Conservation (phyloP, 1,140 invertebrate species). For the Drosophila oshimai region DNA sequence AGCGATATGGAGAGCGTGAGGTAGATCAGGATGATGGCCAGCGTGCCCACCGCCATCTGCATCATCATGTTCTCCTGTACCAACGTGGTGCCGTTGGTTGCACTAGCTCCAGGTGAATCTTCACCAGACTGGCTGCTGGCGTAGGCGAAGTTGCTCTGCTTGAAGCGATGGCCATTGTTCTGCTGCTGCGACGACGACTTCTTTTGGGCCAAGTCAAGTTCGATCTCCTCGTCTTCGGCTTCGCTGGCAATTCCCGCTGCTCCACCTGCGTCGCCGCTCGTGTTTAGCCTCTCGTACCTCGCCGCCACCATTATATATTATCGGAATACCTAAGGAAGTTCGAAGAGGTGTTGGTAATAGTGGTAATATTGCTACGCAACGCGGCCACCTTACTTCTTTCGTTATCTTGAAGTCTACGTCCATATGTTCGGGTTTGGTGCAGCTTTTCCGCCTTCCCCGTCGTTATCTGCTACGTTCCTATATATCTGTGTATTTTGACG, state of each 20-base stretch:
- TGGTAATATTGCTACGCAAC: conserved; percentile 3
- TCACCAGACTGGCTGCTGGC: conserved; percentile 21
- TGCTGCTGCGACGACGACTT: conserved; percentile 1
- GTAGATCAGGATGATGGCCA: conserved; percentile 89
- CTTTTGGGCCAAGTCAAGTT: conserved; percentile 46
- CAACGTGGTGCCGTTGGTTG: conserved; percentile 29
- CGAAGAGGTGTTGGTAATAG: background rate
- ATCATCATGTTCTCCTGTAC: conserved; percentile 52
- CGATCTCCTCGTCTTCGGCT: conserved; percentile 64
- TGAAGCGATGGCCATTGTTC: conserved; percentile 13
- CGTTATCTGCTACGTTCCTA: background rate
- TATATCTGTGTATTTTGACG: conserved; percentile 8
- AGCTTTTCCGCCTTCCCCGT: background rate
- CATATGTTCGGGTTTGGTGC: conserved; percentile 24
- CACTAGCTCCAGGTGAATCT: background rate
- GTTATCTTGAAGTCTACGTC: conserved; percentile 33
- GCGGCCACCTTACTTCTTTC: conserved; percentile 21
- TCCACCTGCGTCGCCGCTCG: conserved; percentile 9
- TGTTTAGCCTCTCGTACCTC: conserved; percentile 65
- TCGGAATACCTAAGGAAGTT: background rate
- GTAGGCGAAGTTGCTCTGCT: conserved; percentile 60
- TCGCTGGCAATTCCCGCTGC: conserved; percentile 26
- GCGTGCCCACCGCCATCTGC: conserved; percentile 77
- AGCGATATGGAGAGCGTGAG: conserved; percentile 95
- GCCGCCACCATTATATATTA: conserved; percentile 63